Conservation (phyloP, 2,888 invertebrate genomes). For the Melangyna quadrimaculata region DNA sequence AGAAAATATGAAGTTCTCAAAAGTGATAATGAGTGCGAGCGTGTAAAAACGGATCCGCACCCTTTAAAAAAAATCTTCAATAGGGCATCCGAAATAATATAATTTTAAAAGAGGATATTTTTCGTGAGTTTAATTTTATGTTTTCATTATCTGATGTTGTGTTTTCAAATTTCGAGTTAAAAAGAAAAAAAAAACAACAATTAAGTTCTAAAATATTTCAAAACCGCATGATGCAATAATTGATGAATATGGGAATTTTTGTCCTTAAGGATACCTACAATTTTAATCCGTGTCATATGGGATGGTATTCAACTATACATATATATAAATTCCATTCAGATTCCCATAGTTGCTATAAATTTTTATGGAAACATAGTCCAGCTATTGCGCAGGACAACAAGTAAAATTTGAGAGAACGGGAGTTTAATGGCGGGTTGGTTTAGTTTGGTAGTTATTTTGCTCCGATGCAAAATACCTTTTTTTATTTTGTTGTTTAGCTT, state of each 20-base stretch:
- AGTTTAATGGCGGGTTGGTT: conserved; percentile 2
- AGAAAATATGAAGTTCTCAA: neutral
- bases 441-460: neutral
- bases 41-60: conserved; percentile 61
- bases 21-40: conserved; percentile 32
- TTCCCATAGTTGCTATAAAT: conserved; percentile 46
- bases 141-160: conserved; percentile 29
- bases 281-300: conserved; percentile 28
- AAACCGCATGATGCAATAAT: conserved; percentile 64
- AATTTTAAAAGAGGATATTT: conserved; percentile 54
- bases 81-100: conserved; percentile 22
- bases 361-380: conserved; percentile 51
- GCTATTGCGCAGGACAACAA: conserved; percentile 58
- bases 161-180: neutral
- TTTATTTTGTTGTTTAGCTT: conserved; percentile 4
- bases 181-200: neutral
- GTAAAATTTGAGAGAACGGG: neutral
- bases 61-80: conserved; percentile 43
- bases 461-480: conserved; percentile 1
- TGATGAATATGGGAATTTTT: conserved; percentile 36
- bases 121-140: conserved; percentile 54
- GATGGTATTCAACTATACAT: conserved; percentile 3
- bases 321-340: conserved; percentile 27
- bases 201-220: neutral
- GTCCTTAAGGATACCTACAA: conserved; percentile 49